Evolutionary conservation across 1,140 invertebrate genomes (phyloP).

Genomic region (Halyomorpha halys): DNA sequence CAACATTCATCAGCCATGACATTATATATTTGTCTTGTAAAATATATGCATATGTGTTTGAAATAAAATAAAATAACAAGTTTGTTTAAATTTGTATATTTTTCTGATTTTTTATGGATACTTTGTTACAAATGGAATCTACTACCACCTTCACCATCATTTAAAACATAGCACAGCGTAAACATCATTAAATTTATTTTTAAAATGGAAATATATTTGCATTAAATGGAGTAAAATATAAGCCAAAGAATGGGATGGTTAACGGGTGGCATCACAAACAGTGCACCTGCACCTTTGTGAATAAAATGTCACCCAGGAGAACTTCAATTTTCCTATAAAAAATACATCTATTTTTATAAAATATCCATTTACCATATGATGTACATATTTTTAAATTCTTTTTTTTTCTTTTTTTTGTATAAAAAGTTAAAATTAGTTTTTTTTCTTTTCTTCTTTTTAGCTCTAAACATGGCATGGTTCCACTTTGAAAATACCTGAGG

Average conservation of each 20-base stretch:
- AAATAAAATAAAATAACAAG: not conserved
- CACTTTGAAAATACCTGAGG: no score
- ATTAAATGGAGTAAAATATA: conserved; percentile 7
- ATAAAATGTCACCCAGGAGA: conserved; percentile 15
- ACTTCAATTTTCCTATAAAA: conserved; percentile 11
- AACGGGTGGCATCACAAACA: conserved; percentile 14
- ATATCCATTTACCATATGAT: no score
- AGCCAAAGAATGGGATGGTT: conserved; percentile 18
- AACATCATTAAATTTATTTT: conserved; percentile 1
- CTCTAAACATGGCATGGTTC: no score
- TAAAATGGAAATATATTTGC: conserved; percentile 18
- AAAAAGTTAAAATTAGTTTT: no score
- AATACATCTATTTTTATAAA: conserved; percentile 9
- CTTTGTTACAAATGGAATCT: conserved; percentile 18
- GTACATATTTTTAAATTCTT: no score
- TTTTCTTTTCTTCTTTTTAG: no score
- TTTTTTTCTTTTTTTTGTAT: no score
- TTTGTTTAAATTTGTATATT: conserved; percentile 6
- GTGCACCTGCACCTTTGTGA: not conserved
- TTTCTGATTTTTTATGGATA: conserved; percentile 17
- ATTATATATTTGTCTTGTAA: no score
- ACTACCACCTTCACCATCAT: conserved; percentile 18
- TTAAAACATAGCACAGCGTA: conserved; percentile 11
- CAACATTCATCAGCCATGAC: no score
- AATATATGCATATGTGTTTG: not conserved